These are phyloP conservation scores for Ylistrum balloti DNA, from an alignment of 1,140 invertebrate species.

Conservation along the genomic window DNA sequence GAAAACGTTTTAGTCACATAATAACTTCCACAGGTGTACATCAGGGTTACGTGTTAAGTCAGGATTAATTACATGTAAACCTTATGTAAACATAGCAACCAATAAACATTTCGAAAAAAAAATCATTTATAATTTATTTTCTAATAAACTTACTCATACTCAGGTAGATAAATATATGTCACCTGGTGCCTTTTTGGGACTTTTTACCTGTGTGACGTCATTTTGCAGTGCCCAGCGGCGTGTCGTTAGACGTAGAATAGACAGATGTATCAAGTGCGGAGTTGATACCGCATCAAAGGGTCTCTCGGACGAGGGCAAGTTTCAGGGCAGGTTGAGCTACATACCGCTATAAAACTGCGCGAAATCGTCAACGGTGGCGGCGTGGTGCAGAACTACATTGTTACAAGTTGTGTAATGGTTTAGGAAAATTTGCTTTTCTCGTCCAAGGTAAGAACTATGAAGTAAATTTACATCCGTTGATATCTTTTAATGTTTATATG, in stretches of 20 bases:
- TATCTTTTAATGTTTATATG: too few species aligned
- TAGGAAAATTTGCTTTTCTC: neutral
- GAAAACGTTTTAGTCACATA: conserved; percentile 9
- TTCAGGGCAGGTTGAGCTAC: neutral
- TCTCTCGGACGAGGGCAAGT: conserved; percentile 4
- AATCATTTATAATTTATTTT: neutral
- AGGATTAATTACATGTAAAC: conserved; percentile 10
- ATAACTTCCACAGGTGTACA: conserved; percentile 24
- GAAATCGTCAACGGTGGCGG: neutral
- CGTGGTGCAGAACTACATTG: neutral
- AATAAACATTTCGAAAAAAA: conserved; percentile 36
- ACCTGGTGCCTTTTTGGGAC: conserved; percentile 12
- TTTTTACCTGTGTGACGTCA: conserved; percentile 30
- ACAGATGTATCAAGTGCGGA: neutral
- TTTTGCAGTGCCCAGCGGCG: neutral
- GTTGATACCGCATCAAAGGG: neutral
- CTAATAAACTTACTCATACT: neutral
- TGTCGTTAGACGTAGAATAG: neutral
- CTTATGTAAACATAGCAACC: neutral
- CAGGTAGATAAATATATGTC: neutral
- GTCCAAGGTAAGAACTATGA: neutral
- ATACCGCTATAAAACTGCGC: neutral
- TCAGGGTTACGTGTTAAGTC: neutral
- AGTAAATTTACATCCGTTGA: neutral
- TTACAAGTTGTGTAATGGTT: neutral